Evolutionary conservation across 2,113 vertebrate species (phyloP), one percentile per base, ranked within the genome.

Genomic region (Nothobranchius furzeri): DNA sequence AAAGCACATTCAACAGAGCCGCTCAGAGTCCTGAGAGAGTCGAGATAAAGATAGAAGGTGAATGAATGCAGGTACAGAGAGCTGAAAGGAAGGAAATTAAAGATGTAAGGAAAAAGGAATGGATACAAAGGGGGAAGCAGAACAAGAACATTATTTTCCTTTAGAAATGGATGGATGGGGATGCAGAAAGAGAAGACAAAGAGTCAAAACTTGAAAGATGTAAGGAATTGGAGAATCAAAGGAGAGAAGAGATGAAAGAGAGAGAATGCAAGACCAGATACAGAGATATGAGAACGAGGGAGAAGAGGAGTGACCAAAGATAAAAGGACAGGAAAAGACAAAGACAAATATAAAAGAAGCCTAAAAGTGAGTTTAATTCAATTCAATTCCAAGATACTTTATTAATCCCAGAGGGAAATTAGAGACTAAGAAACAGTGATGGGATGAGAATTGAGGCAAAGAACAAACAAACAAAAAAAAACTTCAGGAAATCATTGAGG

Each of bases 1-100:
- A 11, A 55, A 70, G 73, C 71, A 36, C 65, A 50, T 1, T 9
- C 9, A 15, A 64, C 12, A 42, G 42, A 43, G n/a, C 17, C 40
- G 50, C 10, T 2, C 10, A 2, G 17, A 36, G 17, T 17, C 36
- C 9, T 11, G 53, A 3, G 55, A 57, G 43, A 45, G 43, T 45
- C 1, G 12, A 45, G 43, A 12, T 45, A 12, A 45, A 45, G 43
- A 45, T 45, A 12, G 43, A 45, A 45, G 43, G 43, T 45, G 43
- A 45, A 43, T 12, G 37, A 42, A 1, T 7, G 13, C 4, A 40
- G 37, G 37, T 40, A 30, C 30, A 30, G 13, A 36, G 10, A 12
- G 17, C 12, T 12, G 7, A 47, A 52, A 51, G 17, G 7, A 51
- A 5, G 3, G 35, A 13, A 12, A 11, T 1, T 17, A 13, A 12